Evolutionary conservation across 1,140 invertebrate genomes (phyloP).

Genomic region (Cherax destructor): DNA sequence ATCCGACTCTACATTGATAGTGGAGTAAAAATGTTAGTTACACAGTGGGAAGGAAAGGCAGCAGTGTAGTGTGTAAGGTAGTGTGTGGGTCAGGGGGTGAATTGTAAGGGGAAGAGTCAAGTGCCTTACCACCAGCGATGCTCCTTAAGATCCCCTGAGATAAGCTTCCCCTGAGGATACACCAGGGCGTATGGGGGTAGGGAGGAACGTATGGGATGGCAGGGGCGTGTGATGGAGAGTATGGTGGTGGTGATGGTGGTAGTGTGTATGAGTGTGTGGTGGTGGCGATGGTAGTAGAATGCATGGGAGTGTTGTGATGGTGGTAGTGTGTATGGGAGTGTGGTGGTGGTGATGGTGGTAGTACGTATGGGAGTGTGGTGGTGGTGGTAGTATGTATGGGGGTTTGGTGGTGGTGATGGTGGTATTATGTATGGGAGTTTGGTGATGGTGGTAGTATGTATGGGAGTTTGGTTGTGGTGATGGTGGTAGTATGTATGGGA

Average conservation of each 20-base stretch:
- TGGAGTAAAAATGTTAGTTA: background rate
- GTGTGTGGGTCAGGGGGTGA: background rate
- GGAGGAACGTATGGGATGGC: background rate
- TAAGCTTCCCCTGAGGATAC: background rate
- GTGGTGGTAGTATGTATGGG: background rate
- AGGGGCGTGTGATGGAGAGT: background rate
- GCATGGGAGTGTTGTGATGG: no score
- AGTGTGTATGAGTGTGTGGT: background rate
- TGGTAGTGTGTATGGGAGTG: no score
- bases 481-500: no score
- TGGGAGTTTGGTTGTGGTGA: background rate
- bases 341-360: no score
- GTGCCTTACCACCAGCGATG: slow-evolving; percentile 25
- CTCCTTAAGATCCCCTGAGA: background rate
- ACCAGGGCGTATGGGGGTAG: background rate
- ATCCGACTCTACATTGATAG: background rate
- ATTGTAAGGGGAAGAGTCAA: background rate
- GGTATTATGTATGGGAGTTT: background rate
- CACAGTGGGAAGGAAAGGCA: background rate
- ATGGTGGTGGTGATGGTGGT: background rate
- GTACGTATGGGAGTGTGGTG: no score
- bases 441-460: background rate
- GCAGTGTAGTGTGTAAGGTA: background rate
- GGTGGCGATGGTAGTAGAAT: no score
- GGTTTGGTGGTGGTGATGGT: background rate